These are phyloP conservation scores for Poecile montanus DNA, from an alignment of 2,797 vertebrate genomes.

Conservation along the genomic window DNA sequence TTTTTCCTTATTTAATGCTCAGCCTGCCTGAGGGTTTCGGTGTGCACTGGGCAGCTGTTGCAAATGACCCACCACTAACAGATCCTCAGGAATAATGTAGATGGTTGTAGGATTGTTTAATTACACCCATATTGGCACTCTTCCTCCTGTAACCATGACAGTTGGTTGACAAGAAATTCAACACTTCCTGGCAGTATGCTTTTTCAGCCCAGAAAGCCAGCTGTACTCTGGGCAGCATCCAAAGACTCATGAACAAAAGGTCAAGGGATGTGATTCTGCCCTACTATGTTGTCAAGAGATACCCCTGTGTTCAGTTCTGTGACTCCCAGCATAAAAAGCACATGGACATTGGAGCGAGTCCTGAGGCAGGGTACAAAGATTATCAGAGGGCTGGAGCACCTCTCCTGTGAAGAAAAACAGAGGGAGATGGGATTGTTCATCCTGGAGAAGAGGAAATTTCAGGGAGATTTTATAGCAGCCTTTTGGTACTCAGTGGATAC, in stretches of 20 bases:
- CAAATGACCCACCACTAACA: background rate
- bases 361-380: background rate
- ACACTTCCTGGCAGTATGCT: background rate
- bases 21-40: background rate
- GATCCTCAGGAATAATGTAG: background rate
- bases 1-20: background rate
- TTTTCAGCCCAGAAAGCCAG: background rate
- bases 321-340: background rate
- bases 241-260: background rate
- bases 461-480: background rate
- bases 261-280: background rate
- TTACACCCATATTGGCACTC: background rate
- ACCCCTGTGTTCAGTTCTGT: background rate
- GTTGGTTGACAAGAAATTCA: background rate
- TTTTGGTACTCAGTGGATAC: accelerated
- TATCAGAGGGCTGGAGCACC: background rate
- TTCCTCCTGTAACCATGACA: background rate
- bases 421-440: background rate
- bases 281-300: background rate
- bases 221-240: background rate
- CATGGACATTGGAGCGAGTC: accelerated
- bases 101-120: background rate
- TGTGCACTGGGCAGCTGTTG: background rate
- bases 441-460: background rate
- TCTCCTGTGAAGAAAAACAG: background rate